Conservation (phyloP, 2,113 vertebrate species). For the Phyllostomus hastatus region DNA sequence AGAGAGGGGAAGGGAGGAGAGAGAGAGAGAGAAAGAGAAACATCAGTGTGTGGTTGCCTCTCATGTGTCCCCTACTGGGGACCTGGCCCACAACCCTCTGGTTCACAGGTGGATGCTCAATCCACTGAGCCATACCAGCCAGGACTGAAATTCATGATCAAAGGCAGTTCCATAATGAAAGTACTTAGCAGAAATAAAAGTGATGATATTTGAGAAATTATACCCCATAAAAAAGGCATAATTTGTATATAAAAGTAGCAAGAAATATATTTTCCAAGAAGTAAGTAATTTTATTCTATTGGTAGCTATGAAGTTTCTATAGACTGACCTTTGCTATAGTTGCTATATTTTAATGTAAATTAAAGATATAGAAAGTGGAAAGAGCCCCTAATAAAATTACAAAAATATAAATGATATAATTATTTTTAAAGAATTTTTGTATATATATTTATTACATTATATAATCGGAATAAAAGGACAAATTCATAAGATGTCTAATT, state of each 20-base stretch:
- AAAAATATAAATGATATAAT: neutral
- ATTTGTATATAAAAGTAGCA: neutral
- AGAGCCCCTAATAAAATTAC: neutral
- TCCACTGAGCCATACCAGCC: too few species aligned
- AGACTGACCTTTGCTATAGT: neutral
- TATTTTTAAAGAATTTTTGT: neutral
- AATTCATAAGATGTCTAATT: neutral
- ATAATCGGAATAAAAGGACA: neutral
- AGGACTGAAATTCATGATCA: neutral
- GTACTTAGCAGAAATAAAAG: neutral
- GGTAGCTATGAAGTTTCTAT: neutral
- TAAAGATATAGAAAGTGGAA: neutral
- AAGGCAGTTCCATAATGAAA: neutral
- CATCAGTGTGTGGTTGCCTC: too few species aligned
- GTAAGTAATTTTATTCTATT: neutral
- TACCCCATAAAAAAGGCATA: neutral
- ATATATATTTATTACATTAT: neutral
- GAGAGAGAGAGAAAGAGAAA: too few species aligned
- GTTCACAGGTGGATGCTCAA: too few species aligned
- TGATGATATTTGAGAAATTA: neutral
- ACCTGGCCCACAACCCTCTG: too few species aligned
- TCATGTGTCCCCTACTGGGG: too few species aligned
- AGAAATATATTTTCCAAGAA: neutral
- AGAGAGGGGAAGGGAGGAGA: too few species aligned
- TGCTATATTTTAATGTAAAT: neutral